Base-by-base conservation (phyloP, 2,797 vertebrate species). In the Margarornis squamiger region DNA sequence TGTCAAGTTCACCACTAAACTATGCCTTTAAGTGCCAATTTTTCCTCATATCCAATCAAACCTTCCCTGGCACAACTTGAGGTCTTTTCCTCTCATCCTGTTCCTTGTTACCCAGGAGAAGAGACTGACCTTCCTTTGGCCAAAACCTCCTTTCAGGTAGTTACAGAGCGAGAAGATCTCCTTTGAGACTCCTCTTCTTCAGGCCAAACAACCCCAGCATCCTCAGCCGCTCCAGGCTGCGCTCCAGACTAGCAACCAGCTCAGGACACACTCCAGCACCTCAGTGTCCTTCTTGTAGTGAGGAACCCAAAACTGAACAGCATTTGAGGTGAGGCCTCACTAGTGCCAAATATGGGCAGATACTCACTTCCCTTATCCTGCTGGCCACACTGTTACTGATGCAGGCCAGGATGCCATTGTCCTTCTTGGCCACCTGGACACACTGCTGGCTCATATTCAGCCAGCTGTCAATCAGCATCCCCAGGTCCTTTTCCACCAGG, bases 401-500 rank as follows among this genome's bases (percentile, higher is more conserved):
- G 8, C 21, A 66, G 4, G 16, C 30, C 81, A 49, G 70, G 51
- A 58, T 58, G 52, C 13, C 6, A 3, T 14, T 66, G 30, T 11
- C 36, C 43, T 41, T 34, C 52, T 57, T 58, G 70, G 21, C 36
- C 71, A 36, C 41, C 54, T 36, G 70, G 39, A 8, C 51, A n/a
- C 32, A 16, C 38, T 66, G 6, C 30, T 43, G 51, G 17, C 30
- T 43, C 38, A n/a, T 27, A 13, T 15, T 27, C 32, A 43, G 38
- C 18, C 2, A 2, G 17, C 17, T 71, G 51, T 30, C 1, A 2
- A 43, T 16, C 10, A 57, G 2, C 14, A 57, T 3, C 17, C 17
- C 14, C 7, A 32, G 32, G 17, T 36, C 21, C 7, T 74, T 84
- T 36, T 43, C 61, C 2, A 1, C 12, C 3, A 4, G 17, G 51